These are phyloP conservation scores for Gallinago media DNA, from an alignment of 2,113 vertebrate species.

Conservation along the genomic window DNA sequence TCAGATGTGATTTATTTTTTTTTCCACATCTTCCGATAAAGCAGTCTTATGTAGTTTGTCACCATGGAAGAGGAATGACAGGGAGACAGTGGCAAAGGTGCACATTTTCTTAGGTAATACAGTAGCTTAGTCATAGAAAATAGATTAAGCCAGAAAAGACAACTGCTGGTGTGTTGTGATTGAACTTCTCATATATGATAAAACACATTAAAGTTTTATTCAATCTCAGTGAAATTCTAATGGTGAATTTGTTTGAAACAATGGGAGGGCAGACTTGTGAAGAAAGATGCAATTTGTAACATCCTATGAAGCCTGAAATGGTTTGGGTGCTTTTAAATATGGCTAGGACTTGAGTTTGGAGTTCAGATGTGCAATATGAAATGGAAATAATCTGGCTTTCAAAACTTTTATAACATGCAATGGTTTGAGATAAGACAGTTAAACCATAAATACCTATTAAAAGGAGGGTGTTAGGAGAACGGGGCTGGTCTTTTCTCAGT, in stretches of 20 bases:
- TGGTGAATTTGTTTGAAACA: not conserved
- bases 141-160: not conserved
- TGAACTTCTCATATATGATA: not conserved
- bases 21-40: not conserved
- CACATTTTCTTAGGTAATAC: not conserved
- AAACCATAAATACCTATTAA: not conserved
- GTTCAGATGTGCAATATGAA: not conserved
- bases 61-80: not conserved
- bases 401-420: not conserved
- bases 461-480: no score
- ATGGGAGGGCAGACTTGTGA: not conserved
- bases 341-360: not conserved
- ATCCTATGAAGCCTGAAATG: not conserved
- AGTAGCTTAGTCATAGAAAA: not conserved
- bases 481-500: no score
- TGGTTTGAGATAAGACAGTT: not conserved
- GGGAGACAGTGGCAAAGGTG: not conserved
- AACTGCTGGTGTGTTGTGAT: not conserved
- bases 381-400: not conserved
- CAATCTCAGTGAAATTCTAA: not conserved
- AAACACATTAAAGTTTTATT: not conserved
- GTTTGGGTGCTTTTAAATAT: not conserved
- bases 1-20: not conserved
- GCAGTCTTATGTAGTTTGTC: rapidly evolving
- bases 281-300: not conserved